These are phyloP conservation scores for Orthosia cruda DNA, from an alignment of 2,888 invertebrate species.

Conservation along the genomic window DNA sequence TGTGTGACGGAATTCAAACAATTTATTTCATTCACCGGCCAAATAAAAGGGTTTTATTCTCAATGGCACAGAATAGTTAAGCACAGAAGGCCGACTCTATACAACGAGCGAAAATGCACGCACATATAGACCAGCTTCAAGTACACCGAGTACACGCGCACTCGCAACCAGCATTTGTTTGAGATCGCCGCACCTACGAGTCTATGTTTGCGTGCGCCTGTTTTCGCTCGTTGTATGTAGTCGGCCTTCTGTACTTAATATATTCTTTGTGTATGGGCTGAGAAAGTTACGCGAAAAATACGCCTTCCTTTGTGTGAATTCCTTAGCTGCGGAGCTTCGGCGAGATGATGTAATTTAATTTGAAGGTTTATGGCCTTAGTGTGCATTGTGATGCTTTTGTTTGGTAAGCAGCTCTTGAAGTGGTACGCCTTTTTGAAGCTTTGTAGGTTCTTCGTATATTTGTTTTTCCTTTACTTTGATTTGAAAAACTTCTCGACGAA, in stretches of 20 bases:
- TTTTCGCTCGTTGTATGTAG: background rate
- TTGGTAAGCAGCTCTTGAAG: constrained; percentile 33
- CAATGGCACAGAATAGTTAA: constrained; percentile 46
- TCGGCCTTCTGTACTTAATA: constrained; percentile 1
- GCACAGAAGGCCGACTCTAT: constrained; percentile 3
- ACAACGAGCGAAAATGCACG: background rate
- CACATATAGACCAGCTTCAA: background rate
- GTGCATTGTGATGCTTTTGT: constrained; percentile 52
- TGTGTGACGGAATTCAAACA: constrained; percentile 77
- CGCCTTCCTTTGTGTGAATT: constrained; percentile 74
- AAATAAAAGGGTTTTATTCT: constrained; percentile 77
- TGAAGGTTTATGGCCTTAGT: constrained; percentile 62
- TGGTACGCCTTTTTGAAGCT: constrained; percentile 14
- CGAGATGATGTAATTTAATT: constrained; percentile 69
- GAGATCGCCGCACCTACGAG: background rate
- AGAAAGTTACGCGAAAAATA: constrained; percentile 71
- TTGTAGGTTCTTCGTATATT: background rate
- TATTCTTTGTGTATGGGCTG: constrained; percentile 49
- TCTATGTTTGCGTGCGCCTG: background rate
- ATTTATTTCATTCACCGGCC: constrained; percentile 80
- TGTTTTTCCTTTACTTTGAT: background rate
- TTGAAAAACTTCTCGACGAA: background rate
- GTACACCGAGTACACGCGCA: background rate
- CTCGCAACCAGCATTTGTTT: background rate
- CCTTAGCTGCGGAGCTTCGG: constrained; percentile 62